Conservation (phyloP, 2,797 vertebrate species). For the Xenentodon cancila region DNA sequence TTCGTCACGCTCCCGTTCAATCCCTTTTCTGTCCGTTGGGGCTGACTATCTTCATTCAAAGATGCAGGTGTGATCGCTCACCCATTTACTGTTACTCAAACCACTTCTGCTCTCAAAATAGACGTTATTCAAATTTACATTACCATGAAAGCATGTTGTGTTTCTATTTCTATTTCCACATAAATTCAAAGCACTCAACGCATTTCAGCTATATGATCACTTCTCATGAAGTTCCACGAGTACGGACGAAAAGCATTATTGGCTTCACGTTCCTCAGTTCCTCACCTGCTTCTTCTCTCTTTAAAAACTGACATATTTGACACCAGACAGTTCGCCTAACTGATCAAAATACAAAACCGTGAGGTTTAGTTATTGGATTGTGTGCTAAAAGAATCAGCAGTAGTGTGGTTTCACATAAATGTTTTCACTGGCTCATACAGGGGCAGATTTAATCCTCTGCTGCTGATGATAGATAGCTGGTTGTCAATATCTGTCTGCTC, state of each 20-base stretch:
- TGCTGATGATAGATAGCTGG: constrained; percentile 47
- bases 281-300: constrained; percentile 11
- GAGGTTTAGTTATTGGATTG: constrained; percentile 20
- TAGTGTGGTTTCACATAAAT: constrained; percentile 37
- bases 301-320: constrained; percentile 21
- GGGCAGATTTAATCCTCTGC: constrained; percentile 37
- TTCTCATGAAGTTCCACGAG: constrained; percentile 52
- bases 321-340: constrained; percentile 8
- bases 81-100: constrained; percentile 47
- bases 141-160: constrained; percentile 17
- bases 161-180: constrained; percentile 1
- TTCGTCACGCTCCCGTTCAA: constrained; percentile 37
- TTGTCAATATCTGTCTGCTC: constrained; percentile 52
- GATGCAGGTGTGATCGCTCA: constrained; percentile 71
- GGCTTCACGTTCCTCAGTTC: constrained; percentile 16
- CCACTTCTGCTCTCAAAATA: constrained; percentile 48
- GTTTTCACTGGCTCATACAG: constrained; percentile 35
- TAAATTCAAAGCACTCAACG: constrained; percentile 45
- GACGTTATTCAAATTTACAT: constrained; percentile 50
- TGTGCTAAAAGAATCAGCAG: constrained; percentile 35
- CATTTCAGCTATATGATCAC: constrained; percentile 21
- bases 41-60: constrained; percentile 50
- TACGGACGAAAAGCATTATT: constrained; percentile 10
- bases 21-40: constrained; percentile 33
- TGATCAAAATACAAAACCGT: constrained; percentile 19